Evolutionary conservation across 37 sponge, comb jelly and placozoan genomes (phyloP), one percentile per base, ranked within the genome.

Genomic region (Aphrocallistes beatrix): DNA sequence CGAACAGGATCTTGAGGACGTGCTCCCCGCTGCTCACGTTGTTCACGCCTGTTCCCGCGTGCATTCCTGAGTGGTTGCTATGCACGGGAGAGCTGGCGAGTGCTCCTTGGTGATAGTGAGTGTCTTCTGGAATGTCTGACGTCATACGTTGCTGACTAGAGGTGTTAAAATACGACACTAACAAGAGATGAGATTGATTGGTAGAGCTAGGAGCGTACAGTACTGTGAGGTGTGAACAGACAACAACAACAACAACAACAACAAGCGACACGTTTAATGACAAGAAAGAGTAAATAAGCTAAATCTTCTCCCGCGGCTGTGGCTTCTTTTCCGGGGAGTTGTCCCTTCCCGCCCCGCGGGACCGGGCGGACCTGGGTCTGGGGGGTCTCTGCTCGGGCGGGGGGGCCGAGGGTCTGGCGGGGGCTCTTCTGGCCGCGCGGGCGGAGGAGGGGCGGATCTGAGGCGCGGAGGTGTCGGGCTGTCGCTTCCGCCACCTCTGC

Each of bases 1-100:
- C 89, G 39, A 94, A 92, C 39, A 98, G 69, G 47, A 94, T 95
- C 90, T 93, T 94, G 9, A 98, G 87, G 0, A 93, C 93, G 37
- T 89, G 88, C 85, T 98, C 94, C 19, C 99, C 99, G 23, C 75
- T 60, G 34, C 28, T 25, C 34, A 60, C 28, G 34, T 19, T 25
- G 34, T 60, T 60, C 51, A 32, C 39, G 69, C 25, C 82, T 51
- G 82, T 19, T 39, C 84, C 49, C 30, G 6, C 28, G 16, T 84
- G 75, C 75, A 60, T 60, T 60, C 75, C 75, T 60, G n/a, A 60
- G 75, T 60, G 75, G 75, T 60, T 60, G 75, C 75, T 60, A 60
- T 60, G 75, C 28, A 60, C 28, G 21, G 75, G 75, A 13, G 75
- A 60, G 75, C 34, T 60, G 17, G 25, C 1, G 34, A 28, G 32